Base-by-base conservation (phyloP, 2,797 vertebrate genomes). In the Megaceryle alcyon region DNA sequence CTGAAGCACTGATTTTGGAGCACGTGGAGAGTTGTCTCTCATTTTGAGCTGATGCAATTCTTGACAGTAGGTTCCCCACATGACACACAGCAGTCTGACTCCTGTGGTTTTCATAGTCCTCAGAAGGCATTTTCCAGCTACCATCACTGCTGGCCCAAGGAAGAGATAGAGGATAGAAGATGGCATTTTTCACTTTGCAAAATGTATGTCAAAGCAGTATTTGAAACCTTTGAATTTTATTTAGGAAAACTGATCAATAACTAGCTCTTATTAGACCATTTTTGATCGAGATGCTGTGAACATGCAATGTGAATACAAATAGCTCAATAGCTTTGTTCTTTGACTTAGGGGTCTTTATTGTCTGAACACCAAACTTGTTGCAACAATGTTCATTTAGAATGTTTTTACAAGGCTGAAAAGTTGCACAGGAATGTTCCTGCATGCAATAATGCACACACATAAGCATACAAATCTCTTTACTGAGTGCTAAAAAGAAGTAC, bases 401-500 rank as follows among this genome's bases (percentile, higher is more conserved):
- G 12, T 39, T 86, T 92, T 90, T 69, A 81, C 37, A 70, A 76
- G 37, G 70, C 84, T 89, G 64, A 87, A 49, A 96, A 88, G 20
- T 93, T 95, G 44, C 66, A 17, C 37, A 28, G 46, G 41, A 89
- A 51, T 77, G 39, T 86, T 95, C 69, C 87, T 79, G 63, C 26
- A 2, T 64, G 82, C 66, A 93, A 26, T 81, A 70, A 86, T 37
- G 29, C 15, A 71, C 29, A 33, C 31, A 60, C 12, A 31, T 6
- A 75, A 75, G 70, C 33, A 53, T 21, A 75, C 13, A 92, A 87
- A 96, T 96, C 46, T 88, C 80, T 63, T 93, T 81, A 22, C 41
- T 75, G 79, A 70, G 41, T 86, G 70, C 63, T 86, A 82, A 91
- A 39, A 54, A 77, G 49, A 82, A 48, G 69, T 46, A 78, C 94